Base-by-base conservation (phyloP, 2,797 vertebrate genomes). In the Sebastes kiyomatsui region DNA sequence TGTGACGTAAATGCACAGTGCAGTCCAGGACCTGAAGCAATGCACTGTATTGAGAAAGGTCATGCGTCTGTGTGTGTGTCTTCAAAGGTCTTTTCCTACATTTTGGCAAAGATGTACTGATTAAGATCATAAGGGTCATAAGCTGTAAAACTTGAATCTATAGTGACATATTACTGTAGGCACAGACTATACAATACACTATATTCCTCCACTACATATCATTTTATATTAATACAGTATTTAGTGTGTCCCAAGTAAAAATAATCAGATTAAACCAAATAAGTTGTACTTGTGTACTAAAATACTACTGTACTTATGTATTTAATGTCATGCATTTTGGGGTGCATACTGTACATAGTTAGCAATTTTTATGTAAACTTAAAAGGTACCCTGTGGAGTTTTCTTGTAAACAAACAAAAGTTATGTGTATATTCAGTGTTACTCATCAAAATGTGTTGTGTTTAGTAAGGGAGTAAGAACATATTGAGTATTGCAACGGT, bases 31-130 rank as follows among this genome's bases (percentile, higher is more conserved):
- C 91, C 88, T 75, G 72, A 76, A 87, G 89, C 83, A n/a, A 85
- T 84, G 60, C 58, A 76, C 72, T 80, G 61, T 68, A 81, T 75
- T 83, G 59, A 77, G 12, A 93, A 93, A 94, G 85, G 91, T 91
- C 81, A 68, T 38, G 70, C 66, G 69, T 61, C 46, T 67, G 33
- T 75, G 58, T 22, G 46, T 52, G 49, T 64, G 28, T 69, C 28
- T 77, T 80, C 33, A 72, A 87, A 86, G 61, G 76, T 64, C 25
- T 77, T 54, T 54, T 81, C 22, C 54, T 68, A 62, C 61, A 82
- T 73, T 82, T 79, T 73, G 30, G 75, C 73, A 87, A 78, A 62
- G 56, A 82, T 74, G 27, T 33, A 35, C 32, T 79, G 12, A 74
- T 84, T 85, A 73, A 3, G 7, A 66, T 56, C 11, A 61, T 33